Conservation (phyloP, 2,797 vertebrate genomes). For the Myotis findleyi region DNA sequence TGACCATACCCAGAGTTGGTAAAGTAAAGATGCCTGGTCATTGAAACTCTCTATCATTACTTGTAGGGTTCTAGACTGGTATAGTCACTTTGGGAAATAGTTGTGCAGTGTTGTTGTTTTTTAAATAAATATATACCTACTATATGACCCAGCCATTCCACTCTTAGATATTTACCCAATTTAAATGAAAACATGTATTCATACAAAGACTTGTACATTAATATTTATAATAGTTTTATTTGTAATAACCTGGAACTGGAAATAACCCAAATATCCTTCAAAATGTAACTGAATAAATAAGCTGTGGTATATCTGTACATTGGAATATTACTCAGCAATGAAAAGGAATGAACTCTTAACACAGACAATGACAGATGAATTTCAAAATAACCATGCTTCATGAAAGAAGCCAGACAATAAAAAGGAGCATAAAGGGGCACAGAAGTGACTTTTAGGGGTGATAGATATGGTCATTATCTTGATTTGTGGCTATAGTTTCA, state of each 20-base stretch:
- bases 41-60: neutral
- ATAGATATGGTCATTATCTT: slow-evolving; percentile 8
- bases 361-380: neutral
- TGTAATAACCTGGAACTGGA: neutral
- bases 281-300: neutral
- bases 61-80: neutral
- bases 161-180: neutral
- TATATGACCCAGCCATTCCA: neutral
- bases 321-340: neutral
- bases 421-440: neutral
- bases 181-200: slow-evolving; percentile 15
- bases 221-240: neutral
- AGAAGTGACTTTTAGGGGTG: neutral
- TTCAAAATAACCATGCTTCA: neutral
- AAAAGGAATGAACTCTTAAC: neutral
- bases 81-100: neutral
- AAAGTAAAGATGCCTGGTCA: neutral
- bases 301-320: neutral
- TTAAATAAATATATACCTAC: neutral
- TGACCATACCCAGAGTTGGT: neutral
- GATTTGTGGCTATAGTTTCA: slow-evolving; percentile 20
- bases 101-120: neutral
- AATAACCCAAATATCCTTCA: neutral
- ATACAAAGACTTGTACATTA: neutral
- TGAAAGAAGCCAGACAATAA: neutral